A percentile compares a stretch with the other conserved stretches of the same genome.
Conservation (phyloP, 2,888 invertebrate genomes). For the Hydropsyche betteni region DNA sequence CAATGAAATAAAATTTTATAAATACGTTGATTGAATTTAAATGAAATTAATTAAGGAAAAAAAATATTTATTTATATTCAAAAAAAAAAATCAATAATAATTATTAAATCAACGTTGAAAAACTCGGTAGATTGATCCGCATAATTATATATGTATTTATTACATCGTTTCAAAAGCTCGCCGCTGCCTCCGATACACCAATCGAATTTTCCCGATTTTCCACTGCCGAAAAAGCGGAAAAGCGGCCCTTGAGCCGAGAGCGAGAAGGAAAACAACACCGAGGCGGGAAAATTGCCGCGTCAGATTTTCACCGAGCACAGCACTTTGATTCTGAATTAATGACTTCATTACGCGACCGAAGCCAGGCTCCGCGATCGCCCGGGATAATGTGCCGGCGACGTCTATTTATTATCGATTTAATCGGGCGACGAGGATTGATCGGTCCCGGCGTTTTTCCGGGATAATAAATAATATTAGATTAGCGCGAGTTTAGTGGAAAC, state of each 20-base stretch:
- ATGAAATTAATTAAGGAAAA: no score
- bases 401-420: constrained; percentile 30
- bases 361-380: constrained; percentile 28
- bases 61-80: no score
- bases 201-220: not conserved
- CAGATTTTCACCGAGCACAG: constrained; percentile 41
- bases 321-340: constrained; percentile 44
- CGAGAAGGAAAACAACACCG: not conserved
- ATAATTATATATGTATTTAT: no score
- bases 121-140: no score
- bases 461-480: no score
- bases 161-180: no score
- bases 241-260: not conserved
- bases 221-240: not conserved
- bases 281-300: constrained; percentile 34
- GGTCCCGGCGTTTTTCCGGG: no score
- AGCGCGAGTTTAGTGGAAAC: not conserved
- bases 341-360: constrained; percentile 46
- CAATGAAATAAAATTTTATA: no score
- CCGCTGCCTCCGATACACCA: not conserved
- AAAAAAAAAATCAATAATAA: no score
- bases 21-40: no score
- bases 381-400: constrained; percentile 8
- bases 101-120: no score
- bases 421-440: no score